Evolutionary conservation across 2,888 invertebrate species (phyloP).

Genomic region (Diplolepis rosae): DNA sequence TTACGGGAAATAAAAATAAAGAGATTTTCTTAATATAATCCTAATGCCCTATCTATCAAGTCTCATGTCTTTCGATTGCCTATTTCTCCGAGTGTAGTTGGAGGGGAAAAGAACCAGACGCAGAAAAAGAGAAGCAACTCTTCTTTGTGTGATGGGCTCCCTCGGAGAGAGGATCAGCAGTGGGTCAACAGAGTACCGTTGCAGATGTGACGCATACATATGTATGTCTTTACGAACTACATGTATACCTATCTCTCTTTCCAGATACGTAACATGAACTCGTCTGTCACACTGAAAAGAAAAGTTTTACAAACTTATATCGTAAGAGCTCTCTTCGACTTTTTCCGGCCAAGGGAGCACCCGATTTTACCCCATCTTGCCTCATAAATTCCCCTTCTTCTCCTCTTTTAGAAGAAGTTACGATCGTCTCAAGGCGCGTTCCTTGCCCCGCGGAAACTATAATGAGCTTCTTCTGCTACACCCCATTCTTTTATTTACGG

Average conservation of each 20-base stretch:
- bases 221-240: background rate
- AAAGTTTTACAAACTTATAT: slow-evolving; percentile 22
- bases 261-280: slow-evolving; percentile 6
- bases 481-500: slow-evolving; percentile 38
- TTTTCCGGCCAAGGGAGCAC: slow-evolving; percentile 7
- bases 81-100: slow-evolving; percentile 1
- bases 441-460: slow-evolving; percentile 38
- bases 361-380: background rate
- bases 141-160: slow-evolving; percentile 39
- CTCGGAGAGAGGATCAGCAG: slow-evolving; percentile 41
- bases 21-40: too few species aligned
- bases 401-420: slow-evolving; percentile 35
- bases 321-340: slow-evolving; percentile 23
- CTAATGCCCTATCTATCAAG: background rate
- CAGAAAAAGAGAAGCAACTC: slow-evolving; percentile 35
- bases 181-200: slow-evolving; percentile 52
- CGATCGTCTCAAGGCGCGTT: slow-evolving; percentile 42
- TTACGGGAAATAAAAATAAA: too few species aligned
- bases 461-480: slow-evolving; percentile 40
- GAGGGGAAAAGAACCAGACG: slow-evolving; percentile 21
- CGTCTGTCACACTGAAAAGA: slow-evolving; percentile 2
- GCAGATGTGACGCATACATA: slow-evolving; percentile 37
- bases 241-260: background rate
- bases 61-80: slow-evolving; percentile 12
- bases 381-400: slow-evolving; percentile 30